Evolutionary conservation across 2,797 vertebrate species (phyloP), one percentile per base, ranked within the genome.

Genomic region (Phylloscopus collybita): DNA sequence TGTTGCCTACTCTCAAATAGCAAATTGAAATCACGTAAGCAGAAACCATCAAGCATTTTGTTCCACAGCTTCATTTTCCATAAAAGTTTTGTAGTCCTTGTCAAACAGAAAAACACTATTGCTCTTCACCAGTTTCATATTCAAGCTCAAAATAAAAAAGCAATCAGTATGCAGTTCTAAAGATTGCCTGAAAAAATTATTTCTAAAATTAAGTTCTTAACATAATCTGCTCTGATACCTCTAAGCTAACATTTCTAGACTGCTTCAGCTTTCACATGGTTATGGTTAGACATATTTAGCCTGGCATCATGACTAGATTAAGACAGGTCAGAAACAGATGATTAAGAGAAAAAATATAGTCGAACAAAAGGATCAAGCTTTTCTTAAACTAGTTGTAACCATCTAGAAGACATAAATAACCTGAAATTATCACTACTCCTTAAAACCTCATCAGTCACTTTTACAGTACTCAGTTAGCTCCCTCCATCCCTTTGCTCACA

Each of bases 141-240:
- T 74, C 83, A 71, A 92, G 94, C 71, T 95, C 73, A 94, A 95
- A 97, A 95, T 92, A 95, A 94, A 95, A 86, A 92, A 90, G 91
- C 78, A 90, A 94, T 94, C 96, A 90, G 83, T 57, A 96, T 67
- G 91, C 92, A 67, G 80, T 67, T 92, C 76, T 76, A 73, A 88
- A 93, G 86, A 95, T 30, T 90, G 86, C 78, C 64, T 85, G 90
- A 85, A 91, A 96, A 95, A 72, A 86, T 32, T 0, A 90, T 38
- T 95, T 94, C 91, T 90, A 94, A 95, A 96, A 91, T 94, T 84
- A 88, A 86, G 76, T 75, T 53, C 62, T 81, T 84, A 93, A 86
- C 82, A 81, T 93, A 93, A 91, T 84, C 88, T 88, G 36, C 51
- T 60, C 61, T 17, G 42, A 91, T 88, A 94, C 76, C 61, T 96